Percentiles rank a stretch among this genome's conserved stretches.
Evolutionary conservation across 2,797 vertebrate species (phyloP).

Genomic region (Mormyrops attenuatus): DNA sequence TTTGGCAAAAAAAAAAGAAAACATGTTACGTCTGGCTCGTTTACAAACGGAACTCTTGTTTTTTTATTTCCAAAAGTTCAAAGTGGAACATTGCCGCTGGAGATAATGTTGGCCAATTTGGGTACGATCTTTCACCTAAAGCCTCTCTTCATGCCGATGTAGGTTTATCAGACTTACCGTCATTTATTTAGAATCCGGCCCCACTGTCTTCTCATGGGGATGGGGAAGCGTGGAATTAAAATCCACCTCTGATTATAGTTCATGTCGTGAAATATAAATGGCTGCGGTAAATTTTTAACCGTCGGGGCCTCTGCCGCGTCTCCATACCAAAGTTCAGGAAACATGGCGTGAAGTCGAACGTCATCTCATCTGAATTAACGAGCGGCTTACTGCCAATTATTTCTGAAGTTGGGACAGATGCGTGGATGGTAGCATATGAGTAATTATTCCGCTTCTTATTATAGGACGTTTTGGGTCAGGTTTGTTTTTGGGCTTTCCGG

Average conservation of each 20-base stretch:
- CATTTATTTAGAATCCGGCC: constrained; percentile 34
- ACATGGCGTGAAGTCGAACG: constrained; percentile 47
- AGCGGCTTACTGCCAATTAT: neutral
- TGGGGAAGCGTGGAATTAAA: constrained; percentile 28
- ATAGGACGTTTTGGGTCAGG: neutral
- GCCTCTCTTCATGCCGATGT: constrained; percentile 2
- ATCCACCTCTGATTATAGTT: constrained; percentile 28
- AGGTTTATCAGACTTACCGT: constrained; percentile 46
- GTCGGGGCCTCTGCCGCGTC: constrained; percentile 34
- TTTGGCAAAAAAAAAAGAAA: constrained; percentile 33
- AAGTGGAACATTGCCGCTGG: constrained; percentile 29
- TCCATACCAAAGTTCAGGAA: constrained; percentile 58
- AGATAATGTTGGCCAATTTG: constrained; percentile 53
- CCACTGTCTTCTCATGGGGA: constrained; percentile 21
- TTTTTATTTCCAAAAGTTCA: constrained; percentile 36
- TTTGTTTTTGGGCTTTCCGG: neutral
- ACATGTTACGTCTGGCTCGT: constrained; percentile 16
- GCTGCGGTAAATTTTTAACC: constrained; percentile 61
- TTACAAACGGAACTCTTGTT: constrained; percentile 49
- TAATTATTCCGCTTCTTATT: neutral
- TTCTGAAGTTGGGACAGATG: neutral
- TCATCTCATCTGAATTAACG: neutral
- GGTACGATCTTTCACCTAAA: constrained; percentile 52
- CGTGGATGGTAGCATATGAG: neutral
- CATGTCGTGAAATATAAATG: constrained; percentile 55